Evolutionary conservation across 2,888 invertebrate genomes (phyloP), one percentile per base, ranked within the genome.

Genomic region (Alcis repandata): DNA sequence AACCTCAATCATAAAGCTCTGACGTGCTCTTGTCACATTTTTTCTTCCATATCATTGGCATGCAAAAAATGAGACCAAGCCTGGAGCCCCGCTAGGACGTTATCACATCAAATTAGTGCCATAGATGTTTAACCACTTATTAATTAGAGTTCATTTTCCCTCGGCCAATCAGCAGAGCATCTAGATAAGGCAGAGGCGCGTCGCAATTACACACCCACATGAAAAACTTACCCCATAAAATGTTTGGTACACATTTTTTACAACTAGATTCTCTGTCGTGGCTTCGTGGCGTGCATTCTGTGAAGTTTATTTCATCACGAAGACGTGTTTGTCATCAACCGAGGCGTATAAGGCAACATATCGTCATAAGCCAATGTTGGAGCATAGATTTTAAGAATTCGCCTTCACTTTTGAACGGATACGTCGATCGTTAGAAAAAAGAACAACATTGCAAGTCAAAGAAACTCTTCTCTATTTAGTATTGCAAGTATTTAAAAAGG

Each of bases 121-220:
- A 73, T 80, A 79, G 76, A 80, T 83, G 78, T 79, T 87, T 85
- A 86, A 88, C 87, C 84, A 83, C 82, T 79, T 82, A 80, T 83
- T 84, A 85, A 87, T 89, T 88, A 87, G 83, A 82, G 83, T 79
- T 82, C 82, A 86, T 82, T 84, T 86, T 88, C 78, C 79, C 76
- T 68, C 74, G 69, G 75, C 80, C 80, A 84, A 84, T 85, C 84
- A 81, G 79, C 69, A 72, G 74, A 78, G 72, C 74, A 70, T 79
- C 87, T 87, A 59, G 82, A 87, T 87, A 91, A 79, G 90, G 89
- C 59, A 66, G 74, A 72, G 79, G 80, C 78, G 79, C 77, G 78
- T 79, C 72, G 82, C 64, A 67, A 79, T 81, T 79, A 80, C 59
- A 22, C 78, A 72, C 69, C 71, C 27, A 45, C 75, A 74, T 75